These are phyloP conservation scores for Julus scanicus DNA, from an alignment of 2,888 invertebrate species.

Conservation along the genomic window DNA sequence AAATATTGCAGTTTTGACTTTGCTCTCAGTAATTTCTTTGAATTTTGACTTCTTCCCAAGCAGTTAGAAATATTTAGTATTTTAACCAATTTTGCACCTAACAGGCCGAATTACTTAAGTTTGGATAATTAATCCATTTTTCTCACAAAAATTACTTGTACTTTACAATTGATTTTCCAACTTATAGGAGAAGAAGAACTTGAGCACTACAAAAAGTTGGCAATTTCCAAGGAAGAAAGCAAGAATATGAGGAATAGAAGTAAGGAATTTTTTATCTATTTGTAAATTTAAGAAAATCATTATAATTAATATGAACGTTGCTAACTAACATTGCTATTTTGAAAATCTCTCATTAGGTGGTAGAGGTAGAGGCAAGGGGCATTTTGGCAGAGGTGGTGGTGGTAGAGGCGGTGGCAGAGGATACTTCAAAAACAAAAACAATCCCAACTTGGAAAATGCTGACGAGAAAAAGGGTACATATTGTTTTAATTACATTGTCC, in stretches of 20 bases:
- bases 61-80: too few species aligned
- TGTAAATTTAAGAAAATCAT: background rate
- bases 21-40: too few species aligned
- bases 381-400: background rate
- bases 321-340: background rate
- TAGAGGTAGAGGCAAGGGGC: background rate
- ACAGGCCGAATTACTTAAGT: too few species aligned
- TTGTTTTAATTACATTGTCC: background rate
- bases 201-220: conserved; percentile 37
- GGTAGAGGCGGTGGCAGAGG: conserved; percentile 39
- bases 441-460: background rate
- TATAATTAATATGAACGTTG: background rate
- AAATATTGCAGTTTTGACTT: too few species aligned
- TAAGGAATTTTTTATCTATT: background rate
- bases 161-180: background rate
- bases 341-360: background rate
- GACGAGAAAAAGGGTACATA: background rate
- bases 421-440: background rate
- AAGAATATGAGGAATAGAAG: conserved; percentile 2
- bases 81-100: too few species aligned
- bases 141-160: too few species aligned
- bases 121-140: too few species aligned
- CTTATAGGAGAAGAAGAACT: conserved; percentile 43
- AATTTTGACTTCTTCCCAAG: too few species aligned
- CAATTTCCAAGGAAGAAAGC: conserved; percentile 7